Conservation (phyloP, 1,140 invertebrate species). For the Philotrypesis tridentata region DNA sequence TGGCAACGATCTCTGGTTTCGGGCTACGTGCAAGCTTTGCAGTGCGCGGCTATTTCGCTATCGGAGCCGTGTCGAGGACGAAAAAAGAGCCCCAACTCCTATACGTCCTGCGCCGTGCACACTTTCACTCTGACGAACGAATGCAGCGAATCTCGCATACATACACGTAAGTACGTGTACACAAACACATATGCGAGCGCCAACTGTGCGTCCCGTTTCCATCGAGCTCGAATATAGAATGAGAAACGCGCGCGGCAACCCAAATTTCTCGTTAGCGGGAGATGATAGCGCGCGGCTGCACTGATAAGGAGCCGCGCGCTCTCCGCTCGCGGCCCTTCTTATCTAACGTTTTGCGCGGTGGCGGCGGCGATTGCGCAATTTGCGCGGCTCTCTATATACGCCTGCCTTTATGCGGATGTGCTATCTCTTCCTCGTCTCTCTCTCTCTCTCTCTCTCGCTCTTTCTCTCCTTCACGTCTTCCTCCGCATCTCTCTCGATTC, state of each 20-base stretch:
- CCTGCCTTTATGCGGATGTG: background rate
- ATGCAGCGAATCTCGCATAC: background rate
- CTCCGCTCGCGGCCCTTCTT: background rate
- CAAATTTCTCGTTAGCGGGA: background rate
- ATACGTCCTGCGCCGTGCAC: background rate
- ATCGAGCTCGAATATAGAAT: background rate
- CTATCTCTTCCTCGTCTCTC: conserved; percentile 32
- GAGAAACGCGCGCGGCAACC: background rate
- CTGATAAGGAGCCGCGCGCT: background rate
- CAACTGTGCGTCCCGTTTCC: background rate
- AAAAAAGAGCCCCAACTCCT: background rate
- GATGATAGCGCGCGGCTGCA: too few relatives aligned
- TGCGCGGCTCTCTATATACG: background rate
- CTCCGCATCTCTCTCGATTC: conserved; percentile 50
- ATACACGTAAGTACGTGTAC: background rate
- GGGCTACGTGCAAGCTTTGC: background rate
- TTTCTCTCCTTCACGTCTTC: conserved; percentile 50
- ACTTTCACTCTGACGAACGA: background rate
- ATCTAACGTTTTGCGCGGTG: conserved; percentile 43
- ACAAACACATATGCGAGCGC: too few relatives aligned
- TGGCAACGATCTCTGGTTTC: background rate
- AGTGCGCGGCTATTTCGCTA: too few relatives aligned
- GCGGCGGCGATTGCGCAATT: conserved; percentile 8
- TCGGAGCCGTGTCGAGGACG: background rate
- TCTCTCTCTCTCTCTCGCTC: conserved; percentile 50